Base-by-base conservation (phyloP, 2,113 vertebrate genomes). In the Candoia aspera region DNA sequence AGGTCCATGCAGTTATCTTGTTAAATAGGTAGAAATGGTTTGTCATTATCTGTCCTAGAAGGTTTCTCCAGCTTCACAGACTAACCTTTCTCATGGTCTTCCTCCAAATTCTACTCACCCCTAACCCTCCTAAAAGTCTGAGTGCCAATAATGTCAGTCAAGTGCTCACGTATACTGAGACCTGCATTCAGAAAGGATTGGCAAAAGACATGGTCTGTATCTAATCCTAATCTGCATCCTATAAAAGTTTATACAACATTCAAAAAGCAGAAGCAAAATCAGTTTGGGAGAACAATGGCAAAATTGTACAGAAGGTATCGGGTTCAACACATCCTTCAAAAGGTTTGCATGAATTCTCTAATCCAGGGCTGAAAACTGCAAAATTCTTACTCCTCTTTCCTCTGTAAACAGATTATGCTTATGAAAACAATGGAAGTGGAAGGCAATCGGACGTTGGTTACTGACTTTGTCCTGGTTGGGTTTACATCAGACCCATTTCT, bases 381-480 rank as follows among this genome's bases (percentile, higher is more conserved):
- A 13, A 68, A 11, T 2, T 21, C 11, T 24, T 8, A 55, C 26
- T 49, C 17, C 53, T 37, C 24, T 86, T 60, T 33, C 17, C 19
- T 79, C 0, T 58, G 23, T 46, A 54, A 73, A n/a, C 24, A 86
- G 88, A 15, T 24, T 12, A 24, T 9, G 23, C 2, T 62, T 73
- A 23, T n/a, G 26, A 54, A 86, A 60, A 58, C 6, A 23, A 68
- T 24, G 54, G 88, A 92, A 57, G 24, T 19, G 2, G 84, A 89
- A 86, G 26, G 24, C 83, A 92, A 92, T 37, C 5, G 2, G 24
- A 92, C 88, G 0, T 54, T 29, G 6, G 57, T 95, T 15, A 94
- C 88, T 10, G 62, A 92, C 3, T 95, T 96, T 49, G 91, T 95
- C 53, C 92, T 96, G 60, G 37, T 93, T 87, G 94, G 95, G 2